phyloP scores from a whole-genome alignment of 2,888 invertebrate species.

The Nymphalis urticae region DNA sequence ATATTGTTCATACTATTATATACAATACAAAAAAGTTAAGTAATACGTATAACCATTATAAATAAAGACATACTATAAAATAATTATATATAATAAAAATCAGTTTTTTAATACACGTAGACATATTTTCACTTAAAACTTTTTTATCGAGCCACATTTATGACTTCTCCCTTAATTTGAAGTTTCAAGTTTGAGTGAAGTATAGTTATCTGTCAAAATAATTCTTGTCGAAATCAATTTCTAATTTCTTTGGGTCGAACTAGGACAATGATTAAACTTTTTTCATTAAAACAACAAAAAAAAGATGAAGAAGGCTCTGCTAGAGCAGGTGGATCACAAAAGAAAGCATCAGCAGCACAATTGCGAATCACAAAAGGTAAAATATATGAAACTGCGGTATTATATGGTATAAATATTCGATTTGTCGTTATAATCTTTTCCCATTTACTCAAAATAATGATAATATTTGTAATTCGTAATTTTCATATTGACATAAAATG shows the following conservation, averaged over 20 bases:
- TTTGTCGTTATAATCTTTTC: neutral
- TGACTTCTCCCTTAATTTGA: neutral
- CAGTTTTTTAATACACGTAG: no score
- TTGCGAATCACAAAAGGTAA: constrained; percentile 98
- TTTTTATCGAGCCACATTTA: no score
- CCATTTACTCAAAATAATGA: constrained; percentile 2
- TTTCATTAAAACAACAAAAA: constrained; percentile 98
- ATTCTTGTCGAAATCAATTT: constrained; percentile 68
- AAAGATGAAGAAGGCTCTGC: constrained; percentile 95
- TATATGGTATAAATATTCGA: constrained; percentile 7
- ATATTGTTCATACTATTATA: no score
- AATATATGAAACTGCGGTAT: constrained; percentile 11
- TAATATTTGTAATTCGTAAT: neutral
- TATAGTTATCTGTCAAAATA: constrained; percentile 69
- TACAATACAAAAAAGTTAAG: no score
- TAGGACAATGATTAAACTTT: constrained; percentile 96
- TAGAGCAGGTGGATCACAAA: constrained; percentile 85
- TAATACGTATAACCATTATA: no score
- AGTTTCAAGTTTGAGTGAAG: constrained; percentile 27
- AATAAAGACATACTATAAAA: no score
- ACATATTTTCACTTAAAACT: no score
- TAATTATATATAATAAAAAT: no score
- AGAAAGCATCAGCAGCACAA: constrained; percentile 98
- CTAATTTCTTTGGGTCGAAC: constrained; percentile 66
- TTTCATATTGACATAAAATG: neutral